Base-by-base conservation (phyloP, 2,888 invertebrate species). In the Tenthredo livida region DNA sequence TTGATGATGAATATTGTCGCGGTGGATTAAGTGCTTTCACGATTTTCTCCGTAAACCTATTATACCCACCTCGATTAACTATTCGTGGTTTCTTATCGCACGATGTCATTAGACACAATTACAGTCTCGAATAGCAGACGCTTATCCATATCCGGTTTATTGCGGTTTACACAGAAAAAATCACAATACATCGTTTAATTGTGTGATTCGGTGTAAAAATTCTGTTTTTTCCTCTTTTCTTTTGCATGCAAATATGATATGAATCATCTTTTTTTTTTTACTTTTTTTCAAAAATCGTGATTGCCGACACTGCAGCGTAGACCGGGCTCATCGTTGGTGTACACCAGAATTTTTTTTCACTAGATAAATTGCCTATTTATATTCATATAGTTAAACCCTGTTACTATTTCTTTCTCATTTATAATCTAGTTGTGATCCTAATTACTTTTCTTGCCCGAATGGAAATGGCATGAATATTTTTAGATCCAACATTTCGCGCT, bases 1-100 rank as follows among this genome's bases (percentile, higher is more conserved):
- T 67, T 6, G 15, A 67, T 67, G 33, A 67, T 33, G 15, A 67
- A 67, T 67, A 67, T 67, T 67, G 67, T 67, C 25, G 67, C 33
- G 67, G 67, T 33, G 17, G 17, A 25, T 67, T 17, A 25, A 67
- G 33, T 17, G 33, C 33, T 67, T 33, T 67, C 67, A 33, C 67
- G 33, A 67, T 67, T 67, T 67, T 33, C 15, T 67, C 15, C 17
- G 1, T 7, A 47, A 47, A 12, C 61, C 12, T 25, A n/a, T n/a
- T n/a, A n/a, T n/a, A n/a, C 6, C 54, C 7, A 67, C 29, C 25
- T 67, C 33, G 12, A 67, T 33, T 67, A 67, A 33, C 15, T 33
- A 17, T 29, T 67, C 12, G 25, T 25, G 12, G 61, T 61, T 61
- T 61, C 61, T 25, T 61, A 25, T 61, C 61, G 25, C 61, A 25